Percentiles rank a stretch among this genome's conserved stretches.
These are phyloP conservation scores for Drosophila planitibia DNA, from an alignment of 2,888 invertebrate species.

Conservation along the genomic window DNA sequence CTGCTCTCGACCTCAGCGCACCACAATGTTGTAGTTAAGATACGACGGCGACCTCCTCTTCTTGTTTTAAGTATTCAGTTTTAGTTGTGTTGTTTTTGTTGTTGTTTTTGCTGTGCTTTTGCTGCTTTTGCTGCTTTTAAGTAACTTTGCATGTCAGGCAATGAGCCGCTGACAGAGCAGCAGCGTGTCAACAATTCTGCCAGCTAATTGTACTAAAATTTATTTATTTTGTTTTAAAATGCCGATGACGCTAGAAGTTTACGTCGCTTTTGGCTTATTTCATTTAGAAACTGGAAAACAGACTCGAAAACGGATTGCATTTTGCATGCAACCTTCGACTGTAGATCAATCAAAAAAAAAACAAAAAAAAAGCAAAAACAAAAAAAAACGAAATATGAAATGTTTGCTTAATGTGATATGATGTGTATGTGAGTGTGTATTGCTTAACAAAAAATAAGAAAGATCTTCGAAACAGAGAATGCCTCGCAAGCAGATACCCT, in stretches of 20 bases:
- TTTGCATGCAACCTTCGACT: slow-evolving; percentile 80
- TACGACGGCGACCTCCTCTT: slow-evolving; percentile 57
- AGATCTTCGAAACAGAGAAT: not conserved
- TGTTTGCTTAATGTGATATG: slow-evolving; percentile 20
- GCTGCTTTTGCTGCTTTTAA: slow-evolving; percentile 61
- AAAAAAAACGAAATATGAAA: slow-evolving; percentile 29
- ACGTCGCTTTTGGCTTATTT: slow-evolving; percentile 39
- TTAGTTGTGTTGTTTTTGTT: slow-evolving; percentile 19
- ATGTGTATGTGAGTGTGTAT: slow-evolving; percentile 9
- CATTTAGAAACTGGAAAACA: slow-evolving; percentile 60
- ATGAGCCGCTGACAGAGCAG: slow-evolving; percentile 39
- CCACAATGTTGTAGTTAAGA: slow-evolving; percentile 44
- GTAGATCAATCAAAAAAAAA: slow-evolving; percentile 75
- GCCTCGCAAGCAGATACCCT: slow-evolving; percentile 6
- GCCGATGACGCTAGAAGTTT: slow-evolving; percentile 49
- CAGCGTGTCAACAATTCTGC: slow-evolving; percentile 70
- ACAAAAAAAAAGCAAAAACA: slow-evolving; percentile 16
- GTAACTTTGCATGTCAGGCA: slow-evolving; percentile 78
- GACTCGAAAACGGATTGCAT: slow-evolving; percentile 71
- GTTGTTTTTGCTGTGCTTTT: slow-evolving; percentile 28
- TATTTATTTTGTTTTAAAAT: slow-evolving; percentile 61
- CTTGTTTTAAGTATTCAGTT: slow-evolving; percentile 46
- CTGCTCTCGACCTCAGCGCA: slow-evolving; percentile 38
- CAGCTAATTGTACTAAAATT: slow-evolving; percentile 76
- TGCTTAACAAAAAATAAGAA: slow-evolving; percentile 26